phyloP scores from a whole-genome alignment of 2,113 vertebrate genomes.

The Chionodraco myersi region DNA sequence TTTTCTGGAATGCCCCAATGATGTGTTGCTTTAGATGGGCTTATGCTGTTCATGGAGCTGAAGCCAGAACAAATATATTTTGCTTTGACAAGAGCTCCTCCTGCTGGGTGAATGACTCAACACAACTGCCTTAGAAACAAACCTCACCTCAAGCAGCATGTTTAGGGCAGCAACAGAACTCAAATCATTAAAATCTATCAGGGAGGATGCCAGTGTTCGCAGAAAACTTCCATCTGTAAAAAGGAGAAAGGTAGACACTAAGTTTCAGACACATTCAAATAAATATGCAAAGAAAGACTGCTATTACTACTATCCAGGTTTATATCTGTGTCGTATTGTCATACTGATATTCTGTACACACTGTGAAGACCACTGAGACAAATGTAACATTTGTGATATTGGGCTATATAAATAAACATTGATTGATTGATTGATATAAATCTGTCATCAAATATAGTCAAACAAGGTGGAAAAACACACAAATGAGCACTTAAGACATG shows the following conservation, averaged over 20 bases:
- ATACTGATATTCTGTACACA: no score
- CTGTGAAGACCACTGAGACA: no score
- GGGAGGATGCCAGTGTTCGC: slow-evolving; percentile 90
- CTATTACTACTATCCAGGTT: no score
- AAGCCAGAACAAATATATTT: neutral
- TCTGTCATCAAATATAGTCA: neutral
- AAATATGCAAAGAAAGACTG: neutral
- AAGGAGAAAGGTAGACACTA: slow-evolving; percentile 22
- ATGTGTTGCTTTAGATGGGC: slow-evolving; percentile 50
- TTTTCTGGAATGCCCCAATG: slow-evolving; percentile 32
- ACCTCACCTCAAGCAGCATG: slow-evolving; percentile 94
- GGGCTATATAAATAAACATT: no score
- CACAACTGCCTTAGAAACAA: slow-evolving; percentile 1
- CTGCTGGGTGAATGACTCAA: slow-evolving; percentile 72
- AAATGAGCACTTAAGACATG: neutral
- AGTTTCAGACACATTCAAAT: neutral
- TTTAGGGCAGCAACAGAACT: slow-evolving; percentile 96
- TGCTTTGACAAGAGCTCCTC: slow-evolving; percentile 77
- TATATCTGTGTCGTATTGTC: no score
- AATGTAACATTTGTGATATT: no score
- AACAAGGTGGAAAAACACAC: slow-evolving; percentile 3
- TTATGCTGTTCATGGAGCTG: slow-evolving; percentile 30
- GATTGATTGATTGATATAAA: no score
- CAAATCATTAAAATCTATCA: slow-evolving; percentile 97
- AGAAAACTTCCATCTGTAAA: slow-evolving; percentile 94